Evolutionary conservation across 2,888 invertebrate genomes (phyloP), one percentile per base, ranked within the genome.

Genomic region (Conus canariensis): DNA sequence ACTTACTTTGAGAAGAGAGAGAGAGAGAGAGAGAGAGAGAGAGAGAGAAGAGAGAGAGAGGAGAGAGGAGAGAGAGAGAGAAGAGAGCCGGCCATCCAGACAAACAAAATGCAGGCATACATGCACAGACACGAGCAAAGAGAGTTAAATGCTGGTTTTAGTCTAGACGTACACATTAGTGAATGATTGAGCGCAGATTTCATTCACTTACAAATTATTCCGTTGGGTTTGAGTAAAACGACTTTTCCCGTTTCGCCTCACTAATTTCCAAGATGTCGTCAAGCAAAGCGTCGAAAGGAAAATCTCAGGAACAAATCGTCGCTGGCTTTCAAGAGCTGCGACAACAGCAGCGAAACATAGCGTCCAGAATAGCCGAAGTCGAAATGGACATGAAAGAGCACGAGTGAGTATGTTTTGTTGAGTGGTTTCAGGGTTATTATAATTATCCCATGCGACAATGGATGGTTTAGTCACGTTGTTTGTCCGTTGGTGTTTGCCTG

Each of bases 321-420:
- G 97, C 97, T 87, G 98, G 98, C 90, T 99, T 99, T 97, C 98
- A 99, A 97, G 97, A 97, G 91, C 97, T 99, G 89, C 97, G 99
- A 85, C 97, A 97, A 94, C 99, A 99, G 95, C 99, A 99, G 96
- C 97, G 98, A 95, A 97, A 97, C 94, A 97, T 99, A 94, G 98
- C 98, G 60, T 97, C 97, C 94, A 99, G 99, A 97, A 97, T 99
- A 92, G 98, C 98, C 0, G 99, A 99, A 97, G 97, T 99, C 94
- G 99, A 99, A 97, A 97, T 98, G 97, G 99, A 99, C 96, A 97
- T 98, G 92, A 99, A 98, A 96, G 99, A 99, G 97, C 99, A 99
- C 97, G 99, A 98, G 99, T 99, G 97, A 93, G 95, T 92, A n/a
- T 56, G n/a, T 87, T 45, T 30, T 80, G 77, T 80, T 83, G 9